Evolutionary conservation across 2,797 vertebrate genomes (phyloP), one percentile per base, ranked within the genome.

Genomic region (Microchirus variegatus): DNA sequence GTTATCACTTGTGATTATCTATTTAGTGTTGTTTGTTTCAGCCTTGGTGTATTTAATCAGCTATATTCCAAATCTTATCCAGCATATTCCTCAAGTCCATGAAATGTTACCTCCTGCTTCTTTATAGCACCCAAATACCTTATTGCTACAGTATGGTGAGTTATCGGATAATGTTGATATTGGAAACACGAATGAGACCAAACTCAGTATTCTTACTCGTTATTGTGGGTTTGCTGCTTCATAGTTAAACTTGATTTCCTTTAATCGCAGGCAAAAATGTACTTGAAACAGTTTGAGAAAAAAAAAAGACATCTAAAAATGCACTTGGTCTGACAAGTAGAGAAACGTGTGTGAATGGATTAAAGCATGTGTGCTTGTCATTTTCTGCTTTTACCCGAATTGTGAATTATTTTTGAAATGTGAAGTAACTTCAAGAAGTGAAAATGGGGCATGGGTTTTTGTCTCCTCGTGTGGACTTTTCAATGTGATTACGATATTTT

Each of bases 31-130:
- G 88, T 88, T 90, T 91, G 87, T 92, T 90, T 87, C 81, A 90
- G 90, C 86, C 87, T 92, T 84, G 80, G 83, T 92, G 89, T 90
- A 91, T 90, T 89, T 91, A 87, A 89, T 91, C 87, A 87, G 90
- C 90, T 93, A 87, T 92, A 92, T 92, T 92, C 92, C 91, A 92
- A 93, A 92, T 90, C 89, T 92, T 90, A 84, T 83, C 87, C 86
- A 89, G 81, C 89, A 89, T 91, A 90, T 83, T 88, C 88, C 90
- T 89, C 85, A 89, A 89, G 87, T 89, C 87, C 84, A 89, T 90
- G 75, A 91, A 91, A 89, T 89, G 87, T 90, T 90, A 93, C 90
- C 89, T 93, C 89, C 89, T 93, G 90, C 88, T 91, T 90, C 77
- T 91, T 90, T 89, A 84, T 88, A 88, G 88, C 87, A 92, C 89